Evolutionary conservation across 2,113 vertebrate species (phyloP).

Genomic region (Tonatia bakeri): DNA sequence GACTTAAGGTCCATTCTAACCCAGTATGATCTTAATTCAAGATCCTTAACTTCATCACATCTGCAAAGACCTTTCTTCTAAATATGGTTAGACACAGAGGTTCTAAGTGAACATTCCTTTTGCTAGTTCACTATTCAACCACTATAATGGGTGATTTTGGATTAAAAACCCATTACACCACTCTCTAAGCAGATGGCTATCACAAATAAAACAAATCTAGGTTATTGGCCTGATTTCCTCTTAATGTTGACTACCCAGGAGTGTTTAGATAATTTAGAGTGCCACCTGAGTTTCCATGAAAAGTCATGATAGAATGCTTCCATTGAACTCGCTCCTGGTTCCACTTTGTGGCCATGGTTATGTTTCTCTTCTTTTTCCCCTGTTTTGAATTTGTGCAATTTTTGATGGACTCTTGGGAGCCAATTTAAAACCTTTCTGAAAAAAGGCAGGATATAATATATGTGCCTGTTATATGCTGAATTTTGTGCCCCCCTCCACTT

Average conservation of each 20-base stretch:
- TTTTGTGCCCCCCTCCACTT: background rate
- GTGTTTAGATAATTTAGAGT: background rate
- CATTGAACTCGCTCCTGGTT: background rate
- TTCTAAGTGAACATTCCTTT: background rate
- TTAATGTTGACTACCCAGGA: background rate
- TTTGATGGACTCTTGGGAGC: background rate
- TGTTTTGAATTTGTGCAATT: background rate
- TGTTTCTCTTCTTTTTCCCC: background rate
- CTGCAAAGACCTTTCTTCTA: background rate
- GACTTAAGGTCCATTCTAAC: background rate
- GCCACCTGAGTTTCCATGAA: background rate
- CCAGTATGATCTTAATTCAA: background rate
- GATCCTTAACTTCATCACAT: background rate
- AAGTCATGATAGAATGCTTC: background rate
- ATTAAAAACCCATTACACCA: background rate
- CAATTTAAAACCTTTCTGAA: background rate
- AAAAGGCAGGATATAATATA: background rate
- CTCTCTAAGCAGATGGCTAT: background rate
- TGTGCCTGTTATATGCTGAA: background rate
- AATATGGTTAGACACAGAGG: background rate
- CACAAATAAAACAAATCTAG: background rate
- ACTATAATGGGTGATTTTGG: background rate
- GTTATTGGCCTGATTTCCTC: background rate
- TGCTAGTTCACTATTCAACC: background rate
- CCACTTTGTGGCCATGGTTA: background rate